Evolutionary conservation across 2,113 vertebrate genomes (phyloP).

Genomic region (Pelecanus crispus): DNA sequence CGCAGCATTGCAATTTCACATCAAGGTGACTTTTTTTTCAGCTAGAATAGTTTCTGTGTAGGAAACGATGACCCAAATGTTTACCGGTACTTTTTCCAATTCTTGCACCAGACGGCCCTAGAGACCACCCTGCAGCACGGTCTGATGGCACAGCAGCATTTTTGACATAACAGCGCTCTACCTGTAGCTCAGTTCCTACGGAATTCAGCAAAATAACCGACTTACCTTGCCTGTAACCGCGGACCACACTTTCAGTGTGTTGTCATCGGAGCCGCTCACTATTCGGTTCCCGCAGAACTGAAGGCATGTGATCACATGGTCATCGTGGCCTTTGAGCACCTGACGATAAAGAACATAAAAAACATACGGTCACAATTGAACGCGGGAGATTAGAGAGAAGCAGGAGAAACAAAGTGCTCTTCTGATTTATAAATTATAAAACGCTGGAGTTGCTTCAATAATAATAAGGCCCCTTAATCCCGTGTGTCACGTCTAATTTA

Average conservation of each 20-base stretch:
- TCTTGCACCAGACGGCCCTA: not conserved
- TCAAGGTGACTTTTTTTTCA: slow-evolving; percentile 19
- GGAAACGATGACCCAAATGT: not conserved
- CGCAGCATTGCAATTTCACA: slow-evolving; percentile 6
- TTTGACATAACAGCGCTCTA: not conserved
- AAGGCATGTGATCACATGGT: slow-evolving; percentile 98
- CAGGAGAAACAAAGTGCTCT: not conserved
- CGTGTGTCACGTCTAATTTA: not conserved
- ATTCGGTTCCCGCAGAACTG: slow-evolving; percentile 98
- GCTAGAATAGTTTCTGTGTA: not conserved
- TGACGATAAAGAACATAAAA: slow-evolving; percentile 38
- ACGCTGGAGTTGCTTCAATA: slow-evolving; percentile 13
- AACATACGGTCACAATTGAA: not conserved
- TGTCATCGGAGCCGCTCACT: slow-evolving; percentile 97
- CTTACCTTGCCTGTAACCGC: slow-evolving; percentile 96
- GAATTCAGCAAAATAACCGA: not conserved
- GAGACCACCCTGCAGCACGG: rapidly evolving
- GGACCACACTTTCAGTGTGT: slow-evolving; percentile 98
- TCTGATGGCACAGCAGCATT: not conserved
- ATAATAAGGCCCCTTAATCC: not conserved
- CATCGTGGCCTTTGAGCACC: slow-evolving; percentile 98
- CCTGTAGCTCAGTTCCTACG: not conserved
- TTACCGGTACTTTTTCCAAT: rapidly evolving
- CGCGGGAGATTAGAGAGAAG: not conserved
- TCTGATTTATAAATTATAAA: slow-evolving; percentile 32